Conservation (phyloP, 1,140 invertebrate species). For the Drosophila equinoxialis region DNA sequence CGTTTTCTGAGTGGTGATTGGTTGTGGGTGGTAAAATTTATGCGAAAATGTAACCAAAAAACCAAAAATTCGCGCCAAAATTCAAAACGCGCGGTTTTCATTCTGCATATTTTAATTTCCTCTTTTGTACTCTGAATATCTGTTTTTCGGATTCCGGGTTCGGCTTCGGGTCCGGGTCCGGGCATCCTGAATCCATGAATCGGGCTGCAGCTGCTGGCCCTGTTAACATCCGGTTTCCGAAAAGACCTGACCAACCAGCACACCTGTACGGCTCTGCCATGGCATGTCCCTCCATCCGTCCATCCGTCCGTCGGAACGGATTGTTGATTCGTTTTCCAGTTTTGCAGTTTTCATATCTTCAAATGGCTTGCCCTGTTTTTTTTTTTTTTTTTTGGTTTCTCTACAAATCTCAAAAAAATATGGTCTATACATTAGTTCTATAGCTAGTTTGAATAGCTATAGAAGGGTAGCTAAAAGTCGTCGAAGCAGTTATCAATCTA, state of each 20-base stretch:
- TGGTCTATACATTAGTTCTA: neutral
- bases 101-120: slow-evolving; percentile 79
- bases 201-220: slow-evolving; percentile 58
- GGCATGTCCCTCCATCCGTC: slow-evolving; percentile 12
- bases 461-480: too few species aligned
- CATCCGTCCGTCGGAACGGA: slow-evolving; percentile 28
- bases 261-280: slow-evolving; percentile 1
- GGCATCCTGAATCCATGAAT: slow-evolving; percentile 28
- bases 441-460: too few species aligned
- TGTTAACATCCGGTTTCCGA: slow-evolving; percentile 72
- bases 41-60: slow-evolving; percentile 63
- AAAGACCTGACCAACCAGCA: slow-evolving; percentile 26
- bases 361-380: slow-evolving; percentile 40
- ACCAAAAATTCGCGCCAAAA: slow-evolving; percentile 72
- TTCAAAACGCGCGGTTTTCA: slow-evolving; percentile 78
- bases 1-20: slow-evolving; percentile 13
- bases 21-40: slow-evolving; percentile 56
- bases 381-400: slow-evolving; percentile 3
- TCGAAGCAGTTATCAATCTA: too few species aligned
- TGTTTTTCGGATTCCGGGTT: neutral
- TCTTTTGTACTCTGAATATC: slow-evolving; percentile 60
- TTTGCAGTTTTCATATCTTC: slow-evolving; percentile 65
- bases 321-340: slow-evolving; percentile 47
- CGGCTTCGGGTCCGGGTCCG: too few species aligned
- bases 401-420: neutral